A percentile compares a stretch with the other conserved stretches of the same genome.
phyloP scores from a whole-genome alignment of 1,140 invertebrate species.

The Atopsyche davidsoni region DNA sequence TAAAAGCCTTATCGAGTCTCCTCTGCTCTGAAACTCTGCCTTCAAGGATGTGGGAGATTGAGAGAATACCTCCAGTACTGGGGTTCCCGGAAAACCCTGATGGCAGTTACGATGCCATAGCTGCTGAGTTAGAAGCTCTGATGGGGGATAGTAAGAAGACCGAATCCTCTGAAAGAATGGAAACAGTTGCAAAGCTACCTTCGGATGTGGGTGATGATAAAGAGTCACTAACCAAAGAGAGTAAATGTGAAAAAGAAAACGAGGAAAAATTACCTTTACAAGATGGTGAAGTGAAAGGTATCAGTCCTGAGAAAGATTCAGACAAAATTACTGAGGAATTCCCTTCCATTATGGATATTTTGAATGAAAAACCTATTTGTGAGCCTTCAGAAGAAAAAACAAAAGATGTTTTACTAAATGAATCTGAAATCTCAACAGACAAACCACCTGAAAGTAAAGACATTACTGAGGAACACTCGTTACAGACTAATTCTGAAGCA shows the following conservation, averaged over 20 bases:
- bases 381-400: constrained; percentile 3
- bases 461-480: neutral
- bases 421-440: too few relatives aligned
- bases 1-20: constrained; percentile 37
- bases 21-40: constrained; percentile 40
- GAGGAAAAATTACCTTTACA: neutral
- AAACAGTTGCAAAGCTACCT: neutral
- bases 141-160: constrained; percentile 39
- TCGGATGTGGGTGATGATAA: neutral
- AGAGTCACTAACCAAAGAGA: constrained; percentile 4
- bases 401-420: too few relatives aligned
- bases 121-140: constrained; percentile 45
- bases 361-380: constrained; percentile 37
- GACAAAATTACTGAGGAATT: constrained; percentile 41
- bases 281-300: neutral
- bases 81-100: constrained; percentile 38
- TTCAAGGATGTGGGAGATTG: constrained; percentile 43
- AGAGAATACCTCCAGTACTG: constrained; percentile 40
- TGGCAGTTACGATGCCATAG: constrained; percentile 47
- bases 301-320: neutral
- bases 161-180: constrained; percentile 10
- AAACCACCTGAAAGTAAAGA: constrained; percentile 2
- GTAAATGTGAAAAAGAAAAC: neutral
- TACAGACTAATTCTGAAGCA: neutral
- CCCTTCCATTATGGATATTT: constrained; percentile 48